These are phyloP conservation scores for Pangasius sanitwongsei DNA, from an alignment of 2,797 vertebrate species.

Conservation along the genomic window DNA sequence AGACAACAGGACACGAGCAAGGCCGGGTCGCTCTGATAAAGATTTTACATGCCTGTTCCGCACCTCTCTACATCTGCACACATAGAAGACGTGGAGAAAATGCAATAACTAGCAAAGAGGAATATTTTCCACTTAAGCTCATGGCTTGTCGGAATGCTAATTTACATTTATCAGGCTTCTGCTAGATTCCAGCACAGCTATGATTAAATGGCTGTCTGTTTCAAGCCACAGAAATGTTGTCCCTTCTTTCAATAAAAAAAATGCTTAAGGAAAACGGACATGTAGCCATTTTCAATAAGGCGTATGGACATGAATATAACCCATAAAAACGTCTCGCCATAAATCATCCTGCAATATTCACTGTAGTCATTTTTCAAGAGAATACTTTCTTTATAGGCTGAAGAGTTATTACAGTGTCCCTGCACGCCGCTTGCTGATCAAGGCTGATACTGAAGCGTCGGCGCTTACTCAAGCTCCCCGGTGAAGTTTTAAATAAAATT, in stretches of 20 bases:
- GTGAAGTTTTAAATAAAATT: conserved; percentile 12
- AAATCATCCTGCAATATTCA: conserved; percentile 48
- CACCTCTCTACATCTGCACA: conserved; percentile 12
- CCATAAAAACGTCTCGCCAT: conserved; percentile 43
- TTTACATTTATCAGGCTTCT: conserved; percentile 53
- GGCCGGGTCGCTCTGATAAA: conserved; percentile 26
- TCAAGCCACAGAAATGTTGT: conserved; percentile 26
- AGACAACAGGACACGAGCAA: background rate
- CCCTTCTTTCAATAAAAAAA: conserved; percentile 13
- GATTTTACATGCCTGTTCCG: conserved; percentile 17
- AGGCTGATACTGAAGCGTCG: background rate
- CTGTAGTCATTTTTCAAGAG: conserved; percentile 44
- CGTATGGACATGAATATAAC: conserved; percentile 37
- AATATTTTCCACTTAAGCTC: conserved; percentile 47
- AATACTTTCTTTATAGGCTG: conserved; percentile 34
- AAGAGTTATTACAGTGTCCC: conserved; percentile 41
- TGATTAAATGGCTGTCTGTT: conserved; percentile 50
- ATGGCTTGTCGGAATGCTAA: conserved; percentile 47
- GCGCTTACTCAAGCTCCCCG: background rate
- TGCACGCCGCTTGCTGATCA: conserved; percentile 6
- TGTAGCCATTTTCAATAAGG: conserved; percentile 44
- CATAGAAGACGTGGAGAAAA: conserved; percentile 32
- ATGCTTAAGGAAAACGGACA: conserved; percentile 39
- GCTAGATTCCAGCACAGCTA: conserved; percentile 38
- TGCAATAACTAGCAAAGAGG: conserved; percentile 26